Percentiles rank a stretch among this genome's conserved stretches.
Evolutionary conservation across 1,140 invertebrate species (phyloP).

Genomic region (Cyrtorhinus lividipennis): DNA sequence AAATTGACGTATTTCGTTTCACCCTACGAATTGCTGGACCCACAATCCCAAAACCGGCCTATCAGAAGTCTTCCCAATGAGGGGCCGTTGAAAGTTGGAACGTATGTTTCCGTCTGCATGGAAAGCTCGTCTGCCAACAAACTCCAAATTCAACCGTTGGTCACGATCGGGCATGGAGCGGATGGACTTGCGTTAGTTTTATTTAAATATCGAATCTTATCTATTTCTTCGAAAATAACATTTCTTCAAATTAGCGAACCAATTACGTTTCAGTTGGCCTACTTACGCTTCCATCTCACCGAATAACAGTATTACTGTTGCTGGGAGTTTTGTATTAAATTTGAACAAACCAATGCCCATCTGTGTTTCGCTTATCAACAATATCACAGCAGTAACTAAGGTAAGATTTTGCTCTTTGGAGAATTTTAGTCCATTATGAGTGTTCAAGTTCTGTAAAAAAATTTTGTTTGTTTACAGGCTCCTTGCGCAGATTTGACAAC

Average conservation of each 20-base stretch:
- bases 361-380: slow-evolving; percentile 53
- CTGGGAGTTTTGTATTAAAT: slow-evolving; percentile 79
- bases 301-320: slow-evolving; percentile 73
- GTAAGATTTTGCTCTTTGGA: slow-evolving; percentile 16
- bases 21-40: slow-evolving; percentile 80
- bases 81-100: slow-evolving; percentile 52
- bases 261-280: slow-evolving; percentile 41
- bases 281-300: slow-evolving; percentile 61
- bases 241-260: slow-evolving; percentile 9
- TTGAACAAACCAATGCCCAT: slow-evolving; percentile 76
- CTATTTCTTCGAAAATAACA: not conserved
- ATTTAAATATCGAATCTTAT: not conserved
- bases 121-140: slow-evolving; percentile 80
- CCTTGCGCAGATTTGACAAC: slow-evolving; percentile 48
- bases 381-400: slow-evolving; percentile 55
- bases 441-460: no score
- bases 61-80: slow-evolving; percentile 59
- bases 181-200: not conserved
- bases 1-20: slow-evolving; percentile 88
- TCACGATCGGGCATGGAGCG: slow-evolving; percentile 47
- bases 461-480: no score
- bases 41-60: slow-evolving; percentile 42
- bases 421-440: no score
- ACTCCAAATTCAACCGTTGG: slow-evolving; percentile 65
- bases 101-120: slow-evolving; percentile 76